phyloP scores from a whole-genome alignment of 2,888 invertebrate genomes.

The Pycnomerus fuliginosus region DNA sequence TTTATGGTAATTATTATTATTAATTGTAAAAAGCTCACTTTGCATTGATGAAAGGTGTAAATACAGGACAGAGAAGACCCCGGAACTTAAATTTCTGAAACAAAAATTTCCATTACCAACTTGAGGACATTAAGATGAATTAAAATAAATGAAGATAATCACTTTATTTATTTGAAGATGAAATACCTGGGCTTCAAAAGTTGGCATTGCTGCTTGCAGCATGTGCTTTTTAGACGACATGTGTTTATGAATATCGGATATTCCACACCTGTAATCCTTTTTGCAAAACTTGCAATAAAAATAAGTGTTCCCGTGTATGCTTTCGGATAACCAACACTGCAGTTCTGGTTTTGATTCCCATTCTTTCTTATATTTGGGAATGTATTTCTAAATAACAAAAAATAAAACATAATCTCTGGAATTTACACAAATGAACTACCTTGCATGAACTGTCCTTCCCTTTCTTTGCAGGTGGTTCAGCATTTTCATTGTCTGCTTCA shows the following conservation, averaged over 20 bases:
- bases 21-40: constrained; percentile 26
- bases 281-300: constrained; percentile 51
- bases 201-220: constrained; percentile 34
- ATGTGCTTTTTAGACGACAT: constrained; percentile 48
- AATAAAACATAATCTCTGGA: not conserved
- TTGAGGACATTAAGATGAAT: no score
- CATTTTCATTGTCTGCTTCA: constrained; percentile 30
- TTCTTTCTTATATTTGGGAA: constrained; percentile 48
- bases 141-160: no score
- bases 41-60: constrained; percentile 45
- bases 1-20: not conserved
- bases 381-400: constrained; percentile 33
- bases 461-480: constrained; percentile 36
- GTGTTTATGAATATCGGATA: constrained; percentile 47
- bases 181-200: constrained; percentile 32
- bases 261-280: constrained; percentile 48
- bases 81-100: constrained; percentile 46
- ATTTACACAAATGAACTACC: not conserved
- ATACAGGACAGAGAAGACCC: constrained; percentile 47
- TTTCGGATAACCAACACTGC: constrained; percentile 47
- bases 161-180: no score
- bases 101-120: no score
- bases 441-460: constrained; percentile 7
- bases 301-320: constrained; percentile 46
- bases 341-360: constrained; percentile 49